Percentiles rank a stretch among this genome's conserved stretches.
These are phyloP conservation scores for Morpho deidamia DNA, from an alignment of 2,888 invertebrate genomes.

Conservation along the genomic window DNA sequence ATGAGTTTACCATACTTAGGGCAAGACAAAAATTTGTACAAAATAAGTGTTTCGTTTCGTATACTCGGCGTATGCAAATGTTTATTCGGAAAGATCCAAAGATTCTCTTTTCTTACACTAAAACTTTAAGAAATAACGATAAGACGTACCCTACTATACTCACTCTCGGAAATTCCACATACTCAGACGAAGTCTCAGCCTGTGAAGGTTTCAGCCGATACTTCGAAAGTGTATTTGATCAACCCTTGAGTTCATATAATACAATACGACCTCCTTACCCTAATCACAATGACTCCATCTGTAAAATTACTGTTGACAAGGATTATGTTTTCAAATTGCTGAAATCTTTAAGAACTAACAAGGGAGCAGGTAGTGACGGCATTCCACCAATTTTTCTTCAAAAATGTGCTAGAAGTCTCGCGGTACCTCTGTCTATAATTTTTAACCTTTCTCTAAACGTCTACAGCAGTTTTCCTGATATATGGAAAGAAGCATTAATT, in stretches of 20 bases:
- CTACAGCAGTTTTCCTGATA: too few relatives aligned
- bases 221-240: constrained; percentile 5
- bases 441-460: neutral
- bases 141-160: neutral
- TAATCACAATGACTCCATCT: neutral
- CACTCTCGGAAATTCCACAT: too few relatives aligned
- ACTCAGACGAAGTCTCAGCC: neutral
- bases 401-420: constrained; percentile 2
- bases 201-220: constrained; percentile 5
- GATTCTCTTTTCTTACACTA: neutral
- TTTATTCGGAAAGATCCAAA: constrained; percentile 3
- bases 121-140: neutral
- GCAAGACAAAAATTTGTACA: neutral
- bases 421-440: neutral
- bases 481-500: too few relatives aligned
- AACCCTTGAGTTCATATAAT: neutral
- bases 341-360: neutral
- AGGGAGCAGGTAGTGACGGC: constrained; percentile 7
- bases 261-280: neutral
- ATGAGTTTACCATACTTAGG: neutral
- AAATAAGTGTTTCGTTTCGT: neutral
- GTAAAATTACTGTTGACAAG: neutral
- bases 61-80: neutral
- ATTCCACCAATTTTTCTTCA: constrained; percentile 7
- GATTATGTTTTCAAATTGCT: neutral